phyloP scores from a whole-genome alignment of 92 coral and sea anemone genomes.

The Pocillopora meandrina region DNA sequence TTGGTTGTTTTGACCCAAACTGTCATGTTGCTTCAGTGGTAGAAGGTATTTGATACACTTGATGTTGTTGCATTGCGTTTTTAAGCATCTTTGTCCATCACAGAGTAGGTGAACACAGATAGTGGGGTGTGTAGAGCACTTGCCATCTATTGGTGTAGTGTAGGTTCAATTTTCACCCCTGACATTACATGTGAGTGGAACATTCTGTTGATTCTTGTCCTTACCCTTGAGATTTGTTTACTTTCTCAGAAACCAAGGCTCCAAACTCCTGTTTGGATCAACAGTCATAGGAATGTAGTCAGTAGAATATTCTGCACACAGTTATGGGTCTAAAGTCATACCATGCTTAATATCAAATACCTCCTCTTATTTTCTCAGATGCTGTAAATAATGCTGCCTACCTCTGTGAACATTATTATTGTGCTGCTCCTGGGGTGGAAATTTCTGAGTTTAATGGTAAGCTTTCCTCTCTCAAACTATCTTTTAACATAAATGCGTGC shows the following conservation, averaged over 20 bases:
- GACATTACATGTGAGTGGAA: no score
- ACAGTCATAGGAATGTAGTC: no score
- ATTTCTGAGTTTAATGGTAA: constrained; percentile 84
- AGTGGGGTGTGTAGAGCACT: not conserved
- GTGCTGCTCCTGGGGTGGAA: constrained; percentile 86
- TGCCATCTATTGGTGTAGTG: not conserved
- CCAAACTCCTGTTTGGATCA: no score
- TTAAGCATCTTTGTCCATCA: not conserved
- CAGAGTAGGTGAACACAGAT: not conserved
- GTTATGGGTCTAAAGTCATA: not conserved
- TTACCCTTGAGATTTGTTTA: no score
- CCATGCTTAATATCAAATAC: not conserved
- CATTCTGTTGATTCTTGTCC: no score
- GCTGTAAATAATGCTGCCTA: constrained; percentile 90
- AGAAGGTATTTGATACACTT: constrained; percentile 56
- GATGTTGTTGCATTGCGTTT: not conserved
- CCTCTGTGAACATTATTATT: constrained; percentile 92
- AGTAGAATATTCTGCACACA: no score
- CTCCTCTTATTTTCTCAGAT: constrained; percentile 51
- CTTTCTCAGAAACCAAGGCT: no score
- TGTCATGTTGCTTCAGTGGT: constrained; percentile 89
- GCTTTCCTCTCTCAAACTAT: not conserved
- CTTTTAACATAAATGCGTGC: not conserved
- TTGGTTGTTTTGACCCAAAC: constrained; percentile 92
- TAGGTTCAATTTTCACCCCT: no score